phyloP scores from a whole-genome alignment of 1,140 invertebrate genomes.

The Drosophila baimaii region DNA sequence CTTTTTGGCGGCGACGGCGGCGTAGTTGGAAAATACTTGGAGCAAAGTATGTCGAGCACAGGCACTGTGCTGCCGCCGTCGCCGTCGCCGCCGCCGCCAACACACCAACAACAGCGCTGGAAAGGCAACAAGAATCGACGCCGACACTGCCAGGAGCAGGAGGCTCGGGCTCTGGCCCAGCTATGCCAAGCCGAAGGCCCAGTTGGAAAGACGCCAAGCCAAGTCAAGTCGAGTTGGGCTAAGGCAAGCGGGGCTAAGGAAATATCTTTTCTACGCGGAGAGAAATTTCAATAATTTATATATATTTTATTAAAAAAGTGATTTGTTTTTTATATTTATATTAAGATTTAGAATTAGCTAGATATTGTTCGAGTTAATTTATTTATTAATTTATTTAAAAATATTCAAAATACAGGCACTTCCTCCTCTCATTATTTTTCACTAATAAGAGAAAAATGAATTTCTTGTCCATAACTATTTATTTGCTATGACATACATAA shows the following conservation, averaged over 20 bases:
- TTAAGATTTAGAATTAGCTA: no score
- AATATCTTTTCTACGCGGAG: slow-evolving; percentile 14
- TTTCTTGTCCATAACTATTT: no score
- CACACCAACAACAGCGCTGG: slow-evolving; percentile 29
- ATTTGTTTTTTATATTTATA: no score
- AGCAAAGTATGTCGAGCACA: slow-evolving; percentile 75
- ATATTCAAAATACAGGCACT: no score
- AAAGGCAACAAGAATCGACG: slow-evolving; percentile 30
- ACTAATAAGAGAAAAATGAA: no score
- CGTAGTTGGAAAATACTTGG: slow-evolving; percentile 75
- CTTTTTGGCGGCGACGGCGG: slow-evolving; percentile 64
- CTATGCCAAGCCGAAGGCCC: slow-evolving; percentile 33
- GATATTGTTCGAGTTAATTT: no score
- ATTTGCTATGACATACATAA: background rate
- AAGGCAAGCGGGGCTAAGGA: slow-evolving; percentile 17
- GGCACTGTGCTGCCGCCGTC: slow-evolving; percentile 44
- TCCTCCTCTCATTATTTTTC: no score
- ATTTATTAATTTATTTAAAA: no score
- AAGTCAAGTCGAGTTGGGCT: slow-evolving; percentile 45
- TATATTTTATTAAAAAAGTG: no score
- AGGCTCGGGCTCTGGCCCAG: background rate
- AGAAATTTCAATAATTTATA: background rate
- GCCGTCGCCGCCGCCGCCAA: no score
- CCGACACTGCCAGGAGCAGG: slow-evolving; percentile 6
- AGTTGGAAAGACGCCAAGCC: slow-evolving; percentile 66